Base-by-base conservation (phyloP, 1,140 invertebrate genomes). In the Stegodyphus mimosarum region DNA sequence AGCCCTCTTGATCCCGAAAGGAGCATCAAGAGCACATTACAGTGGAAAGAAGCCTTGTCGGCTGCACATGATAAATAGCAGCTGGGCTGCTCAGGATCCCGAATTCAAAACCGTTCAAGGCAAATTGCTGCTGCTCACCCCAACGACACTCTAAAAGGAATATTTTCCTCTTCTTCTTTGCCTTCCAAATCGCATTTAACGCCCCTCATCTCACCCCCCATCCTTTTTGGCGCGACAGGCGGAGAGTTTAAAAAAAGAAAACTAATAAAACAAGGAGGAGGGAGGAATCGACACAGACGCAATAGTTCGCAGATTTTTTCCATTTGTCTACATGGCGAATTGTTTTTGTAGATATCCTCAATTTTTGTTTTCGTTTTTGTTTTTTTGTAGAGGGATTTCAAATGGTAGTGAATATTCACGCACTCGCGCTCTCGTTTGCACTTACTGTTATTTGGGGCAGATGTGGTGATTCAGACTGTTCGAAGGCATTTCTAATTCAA, bases 61-160 rank as follows among this genome's bases (percentile, higher is more conserved):
- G 71, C 53, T 70, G 48, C 69, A 64, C 71, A 72, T 83, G 80
- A 83, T 83, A 83, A 83, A 83, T 83, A 74, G 71, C 80, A 83
- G 70, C 70, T 66, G 80, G 69, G 53, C 48, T 66, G 52, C 63
- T 17, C 49, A 51, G 11, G n/a, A 60, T 71, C 70, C 60, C 53
- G 72, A 84, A 76, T 84, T 76, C 72, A 84, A 84, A 76, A 84
- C 72, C 81, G 81, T 83, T 83, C 81, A 75, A 84, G 73, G 72
- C 81, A 84, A 84, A 84, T 84, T 84, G 81, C 81, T 76, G 72
- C 64, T 33, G 18, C 64, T 67, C 81, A 79, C 77, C 77, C 66
- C 77, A 67, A 70, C 51, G 77, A 79, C 66, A 79, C 77, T 55
- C 77, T 70, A 77, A 73, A 77, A 33, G 55, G 52, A 77, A 55